phyloP scores from a whole-genome alignment of 1,140 invertebrate genomes.

The Ostrea edulis region DNA sequence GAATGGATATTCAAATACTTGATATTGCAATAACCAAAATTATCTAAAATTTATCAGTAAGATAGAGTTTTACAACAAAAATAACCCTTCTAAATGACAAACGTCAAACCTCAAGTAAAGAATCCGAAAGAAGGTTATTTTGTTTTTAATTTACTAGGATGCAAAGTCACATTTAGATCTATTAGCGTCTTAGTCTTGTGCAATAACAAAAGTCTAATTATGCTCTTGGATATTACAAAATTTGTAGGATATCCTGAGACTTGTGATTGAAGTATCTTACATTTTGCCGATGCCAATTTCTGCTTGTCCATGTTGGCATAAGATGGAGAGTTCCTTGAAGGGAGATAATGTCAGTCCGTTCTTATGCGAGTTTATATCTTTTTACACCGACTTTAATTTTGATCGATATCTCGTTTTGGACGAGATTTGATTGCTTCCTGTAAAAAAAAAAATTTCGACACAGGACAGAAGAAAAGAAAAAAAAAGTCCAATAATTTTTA shows the following conservation, averaged over 20 bases:
- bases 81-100: too few relatives aligned
- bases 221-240: too few relatives aligned
- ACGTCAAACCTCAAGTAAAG: too few relatives aligned
- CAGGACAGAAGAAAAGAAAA: not conserved
- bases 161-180: too few relatives aligned
- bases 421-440: not conserved
- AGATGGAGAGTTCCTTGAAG: not conserved
- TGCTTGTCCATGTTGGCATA: conserved; percentile 24
- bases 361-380: not conserved
- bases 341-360: not conserved
- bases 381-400: not conserved
- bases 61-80: too few relatives aligned
- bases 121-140: too few relatives aligned
- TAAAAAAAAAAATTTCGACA: conserved; percentile 18
- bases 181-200: too few relatives aligned
- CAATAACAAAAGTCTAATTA: too few relatives aligned
- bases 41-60: too few relatives aligned
- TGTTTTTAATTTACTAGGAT: too few relatives aligned
- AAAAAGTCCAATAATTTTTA: not conserved
- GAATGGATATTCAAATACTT: too few relatives aligned
- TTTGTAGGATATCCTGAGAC: not conserved
- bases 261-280: not conserved
- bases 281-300: not conserved
- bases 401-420: not conserved
- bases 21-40: too few relatives aligned